Evolutionary conservation across 1,140 invertebrate genomes (phyloP).

Genomic region (Heliconius hewitsoni): DNA sequence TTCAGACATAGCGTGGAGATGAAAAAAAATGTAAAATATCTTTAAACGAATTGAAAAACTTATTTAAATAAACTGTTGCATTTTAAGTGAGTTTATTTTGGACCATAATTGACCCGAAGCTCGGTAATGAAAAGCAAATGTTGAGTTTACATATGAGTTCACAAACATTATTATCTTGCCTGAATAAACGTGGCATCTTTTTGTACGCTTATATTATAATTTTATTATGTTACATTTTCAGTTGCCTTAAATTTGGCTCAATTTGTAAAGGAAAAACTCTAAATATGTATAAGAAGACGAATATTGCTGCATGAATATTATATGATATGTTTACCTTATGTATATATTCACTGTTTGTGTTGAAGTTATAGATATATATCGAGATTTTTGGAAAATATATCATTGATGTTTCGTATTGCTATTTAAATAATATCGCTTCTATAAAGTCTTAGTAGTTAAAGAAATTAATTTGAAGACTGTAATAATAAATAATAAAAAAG

Average conservation of each 20-base stretch:
- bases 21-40: background rate
- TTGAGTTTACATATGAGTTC: constrained; percentile 25
- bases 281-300: background rate
- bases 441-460: too few species aligned
- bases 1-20: too few species aligned
- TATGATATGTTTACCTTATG: background rate
- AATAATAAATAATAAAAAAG: too few species aligned
- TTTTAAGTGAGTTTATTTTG: constrained; percentile 29
- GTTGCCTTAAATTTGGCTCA: background rate
- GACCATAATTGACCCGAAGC: constrained; percentile 24
- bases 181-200: constrained; percentile 15
- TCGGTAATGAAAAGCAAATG: constrained; percentile 34
- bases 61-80: constrained; percentile 28
- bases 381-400: too few species aligned
- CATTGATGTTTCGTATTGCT: too few species aligned
- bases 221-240: constrained; percentile 1
- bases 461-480: too few species aligned
- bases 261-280: background rate
- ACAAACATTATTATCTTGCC: constrained; percentile 29
- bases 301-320: background rate
- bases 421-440: too few species aligned
- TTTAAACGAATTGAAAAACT: too few species aligned
- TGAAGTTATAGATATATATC: too few species aligned
- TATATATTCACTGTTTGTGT: too few species aligned
- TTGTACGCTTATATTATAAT: constrained; percentile 12